Evolutionary conservation across 2,797 vertebrate species (phyloP).

Genomic region (Echeneis naucrates): DNA sequence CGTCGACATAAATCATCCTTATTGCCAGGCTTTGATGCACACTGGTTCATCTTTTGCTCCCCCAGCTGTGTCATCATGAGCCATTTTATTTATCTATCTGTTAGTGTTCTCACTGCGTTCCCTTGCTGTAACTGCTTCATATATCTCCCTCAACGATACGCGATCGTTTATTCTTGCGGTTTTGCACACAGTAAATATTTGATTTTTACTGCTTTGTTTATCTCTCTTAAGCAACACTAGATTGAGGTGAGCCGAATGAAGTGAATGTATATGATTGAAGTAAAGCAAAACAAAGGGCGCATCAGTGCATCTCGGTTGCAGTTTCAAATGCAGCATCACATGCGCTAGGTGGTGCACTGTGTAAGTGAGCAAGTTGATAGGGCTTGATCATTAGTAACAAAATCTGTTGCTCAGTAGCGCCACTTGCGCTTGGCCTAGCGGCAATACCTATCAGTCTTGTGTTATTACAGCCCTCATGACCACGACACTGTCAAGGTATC

Average conservation of each 20-base stretch:
- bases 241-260: constrained; percentile 22
- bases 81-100: not conserved
- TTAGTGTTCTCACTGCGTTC: not conserved
- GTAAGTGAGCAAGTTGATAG: constrained; percentile 78
- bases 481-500: constrained; percentile 64
- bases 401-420: constrained; percentile 85
- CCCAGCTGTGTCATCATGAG: not conserved
- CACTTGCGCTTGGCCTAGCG: constrained; percentile 83
- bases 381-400: constrained; percentile 79
- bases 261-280: constrained; percentile 19
- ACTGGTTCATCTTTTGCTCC: not conserved
- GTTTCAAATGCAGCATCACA: constrained; percentile 68
- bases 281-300: constrained; percentile 49
- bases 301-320: constrained; percentile 48
- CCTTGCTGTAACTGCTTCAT: not conserved
- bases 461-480: constrained; percentile 92
- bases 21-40: not conserved
- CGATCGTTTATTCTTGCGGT: constrained; percentile 3
- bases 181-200: constrained; percentile 1
- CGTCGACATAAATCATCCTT: not conserved
- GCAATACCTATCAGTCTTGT: constrained; percentile 81
- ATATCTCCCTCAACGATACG: not conserved
- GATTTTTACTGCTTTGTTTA: not conserved
- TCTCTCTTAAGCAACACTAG: constrained; percentile 7
- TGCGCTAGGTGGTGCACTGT: constrained; percentile 85